Percentiles rank a stretch among this genome's conserved stretches.
phyloP scores from a whole-genome alignment of 1,140 invertebrate species.

The Anoplolepis gracilipes region DNA sequence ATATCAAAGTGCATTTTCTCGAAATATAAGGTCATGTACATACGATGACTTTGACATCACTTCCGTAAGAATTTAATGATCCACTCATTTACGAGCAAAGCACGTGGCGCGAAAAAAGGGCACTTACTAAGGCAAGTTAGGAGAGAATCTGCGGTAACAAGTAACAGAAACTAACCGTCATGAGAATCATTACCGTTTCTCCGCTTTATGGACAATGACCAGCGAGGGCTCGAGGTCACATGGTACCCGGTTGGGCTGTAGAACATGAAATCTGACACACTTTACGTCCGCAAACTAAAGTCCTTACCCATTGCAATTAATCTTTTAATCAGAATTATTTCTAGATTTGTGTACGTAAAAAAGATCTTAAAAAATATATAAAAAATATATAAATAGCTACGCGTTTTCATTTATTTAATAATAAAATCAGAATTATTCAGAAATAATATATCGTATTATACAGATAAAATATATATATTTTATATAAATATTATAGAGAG shows the following conservation, averaged over 20 bases:
- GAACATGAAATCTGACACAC: conserved; percentile 14
- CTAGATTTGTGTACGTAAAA: neutral
- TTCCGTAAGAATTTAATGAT: neutral
- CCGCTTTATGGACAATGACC: conserved; percentile 37
- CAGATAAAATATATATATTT: no score
- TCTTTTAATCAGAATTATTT: conserved; percentile 8
- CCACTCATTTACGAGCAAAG: neutral
- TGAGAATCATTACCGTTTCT: conserved; percentile 51
- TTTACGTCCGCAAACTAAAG: neutral
- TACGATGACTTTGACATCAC: neutral
- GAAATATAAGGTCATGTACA: neutral
- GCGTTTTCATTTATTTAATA: no score
- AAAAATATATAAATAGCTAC: no score
- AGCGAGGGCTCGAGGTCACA: neutral
- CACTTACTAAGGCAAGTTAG: neutral
- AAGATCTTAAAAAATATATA: no score
- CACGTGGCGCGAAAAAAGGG: neutral
- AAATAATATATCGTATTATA: no score
- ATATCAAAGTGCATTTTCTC: neutral
- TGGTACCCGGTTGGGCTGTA: conserved; percentile 15
- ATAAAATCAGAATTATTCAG: no score
- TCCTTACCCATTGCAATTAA: conserved; percentile 8
- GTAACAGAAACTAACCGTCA: conserved; percentile 33
- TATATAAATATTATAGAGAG: no score
- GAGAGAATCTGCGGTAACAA: conserved; percentile 31